Percentiles rank a stretch among this genome's conserved stretches.
phyloP scores from a whole-genome alignment of 2,888 invertebrate genomes.

The Pachymerium ferrugineum region DNA sequence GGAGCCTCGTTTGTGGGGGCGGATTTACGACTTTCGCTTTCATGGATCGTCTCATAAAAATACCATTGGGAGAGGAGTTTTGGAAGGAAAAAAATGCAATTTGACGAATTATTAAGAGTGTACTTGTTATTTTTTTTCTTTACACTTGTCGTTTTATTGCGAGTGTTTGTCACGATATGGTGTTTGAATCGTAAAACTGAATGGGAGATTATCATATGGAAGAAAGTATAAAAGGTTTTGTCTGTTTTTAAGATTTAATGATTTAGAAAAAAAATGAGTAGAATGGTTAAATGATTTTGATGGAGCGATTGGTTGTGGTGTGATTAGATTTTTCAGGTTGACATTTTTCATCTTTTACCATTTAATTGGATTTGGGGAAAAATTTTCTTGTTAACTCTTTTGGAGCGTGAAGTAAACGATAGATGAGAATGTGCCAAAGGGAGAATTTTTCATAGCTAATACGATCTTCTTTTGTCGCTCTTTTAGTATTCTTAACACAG shows the following conservation, averaged over 20 bases:
- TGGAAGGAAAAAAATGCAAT: background rate
- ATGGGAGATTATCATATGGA: background rate
- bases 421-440: constrained; percentile 11
- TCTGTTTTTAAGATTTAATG: too few relatives aligned
- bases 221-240: background rate
- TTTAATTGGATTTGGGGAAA: constrained; percentile 10
- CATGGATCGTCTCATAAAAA: constrained; percentile 10
- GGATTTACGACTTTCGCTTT: constrained; percentile 14
- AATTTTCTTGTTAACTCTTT: constrained; percentile 3
- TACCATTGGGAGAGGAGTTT: background rate
- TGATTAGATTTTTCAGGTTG: background rate
- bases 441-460: constrained; percentile 17
- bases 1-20: constrained; percentile 8
- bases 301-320: too few relatives aligned
- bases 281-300: too few relatives aligned
- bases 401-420: constrained; percentile 15
- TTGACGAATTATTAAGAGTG: constrained; percentile 10
- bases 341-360: constrained; percentile 3
- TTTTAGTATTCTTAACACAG: constrained; percentile 10
- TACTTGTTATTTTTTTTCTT: background rate
- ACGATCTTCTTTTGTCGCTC: background rate
- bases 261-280: too few relatives aligned
- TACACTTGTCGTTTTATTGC: background rate
- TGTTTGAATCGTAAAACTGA: background rate
- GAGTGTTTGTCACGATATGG: background rate